Evolutionary conservation across 1,140 invertebrate species (phyloP).

Genomic region (Coboldia fuscipes): DNA sequence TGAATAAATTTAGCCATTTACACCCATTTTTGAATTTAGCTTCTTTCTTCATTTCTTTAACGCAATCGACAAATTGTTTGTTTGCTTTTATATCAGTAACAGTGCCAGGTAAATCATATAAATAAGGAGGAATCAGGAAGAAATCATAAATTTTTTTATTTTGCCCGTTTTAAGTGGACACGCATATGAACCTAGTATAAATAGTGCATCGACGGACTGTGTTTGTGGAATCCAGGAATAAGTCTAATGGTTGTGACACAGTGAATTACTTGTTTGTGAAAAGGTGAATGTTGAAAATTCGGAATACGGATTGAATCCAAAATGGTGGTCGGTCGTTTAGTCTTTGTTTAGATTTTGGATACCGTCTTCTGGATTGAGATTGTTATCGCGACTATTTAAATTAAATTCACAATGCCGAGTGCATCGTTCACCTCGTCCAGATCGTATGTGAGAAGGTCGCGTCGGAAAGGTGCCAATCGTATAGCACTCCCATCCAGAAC

Average conservation of each 20-base stretch:
- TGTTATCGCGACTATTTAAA: conserved; percentile 5
- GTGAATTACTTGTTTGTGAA: neutral
- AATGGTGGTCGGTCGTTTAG: neutral
- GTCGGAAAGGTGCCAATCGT: conserved; percentile 65
- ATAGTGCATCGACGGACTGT: too few relatives aligned
- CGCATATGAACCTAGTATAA: too few relatives aligned
- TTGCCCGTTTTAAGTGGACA: too few relatives aligned
- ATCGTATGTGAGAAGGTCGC: conserved; percentile 56
- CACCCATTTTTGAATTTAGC: too few relatives aligned
- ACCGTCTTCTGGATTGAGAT: neutral
- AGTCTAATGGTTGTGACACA: neutral
- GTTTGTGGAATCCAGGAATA: too few relatives aligned
- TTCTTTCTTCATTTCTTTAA: too few relatives aligned
- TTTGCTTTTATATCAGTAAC: too few relatives aligned
- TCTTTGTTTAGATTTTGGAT: conserved; percentile 1
- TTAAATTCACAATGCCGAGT: conserved; percentile 52
- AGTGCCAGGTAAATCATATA: too few relatives aligned
- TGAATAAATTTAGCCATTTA: too few relatives aligned
- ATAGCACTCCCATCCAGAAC: conserved; percentile 55
- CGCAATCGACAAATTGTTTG: too few relatives aligned
- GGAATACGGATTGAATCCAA: neutral
- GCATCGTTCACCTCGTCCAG: conserved; percentile 70
- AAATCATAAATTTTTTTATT: too few relatives aligned
- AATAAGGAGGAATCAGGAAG: too few relatives aligned
- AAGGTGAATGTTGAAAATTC: neutral